A percentile compares a stretch with the other conserved stretches of the same genome.
phyloP scores from a whole-genome alignment of 2,888 invertebrate species.

The Eupithecia subumbrata region DNA sequence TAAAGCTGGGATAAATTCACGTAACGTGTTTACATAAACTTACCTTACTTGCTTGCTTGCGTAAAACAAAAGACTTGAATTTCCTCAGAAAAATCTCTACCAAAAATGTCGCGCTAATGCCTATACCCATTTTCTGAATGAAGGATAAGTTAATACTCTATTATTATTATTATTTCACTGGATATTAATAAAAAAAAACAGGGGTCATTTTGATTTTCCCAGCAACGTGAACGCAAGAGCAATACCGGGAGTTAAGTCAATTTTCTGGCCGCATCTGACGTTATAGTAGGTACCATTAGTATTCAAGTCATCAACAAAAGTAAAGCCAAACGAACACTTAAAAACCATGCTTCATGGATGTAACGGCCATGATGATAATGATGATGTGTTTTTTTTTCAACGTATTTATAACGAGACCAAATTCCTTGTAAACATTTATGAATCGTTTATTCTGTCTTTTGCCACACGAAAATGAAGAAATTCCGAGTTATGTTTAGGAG shows the following conservation, averaged over 20 bases:
- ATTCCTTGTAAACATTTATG: background rate
- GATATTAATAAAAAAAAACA: too few relatives aligned
- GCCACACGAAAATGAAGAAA: background rate
- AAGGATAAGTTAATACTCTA: background rate
- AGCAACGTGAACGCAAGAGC: too few relatives aligned
- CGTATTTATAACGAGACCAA: background rate
- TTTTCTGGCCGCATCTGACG: background rate
- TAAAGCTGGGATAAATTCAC: conserved; percentile 25
- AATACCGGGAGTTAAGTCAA: background rate
- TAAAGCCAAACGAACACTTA: too few relatives aligned
- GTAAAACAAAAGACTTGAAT: background rate
- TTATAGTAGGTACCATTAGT: too few relatives aligned
- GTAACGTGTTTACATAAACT: conserved; percentile 8
- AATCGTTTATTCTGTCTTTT: background rate
- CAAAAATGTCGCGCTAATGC: background rate
- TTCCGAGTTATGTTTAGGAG: background rate
- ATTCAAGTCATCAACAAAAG: too few relatives aligned
- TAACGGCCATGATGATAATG: background rate
- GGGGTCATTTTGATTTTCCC: too few relatives aligned
- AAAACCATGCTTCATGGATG: background rate
- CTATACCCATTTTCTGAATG: background rate
- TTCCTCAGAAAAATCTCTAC: conserved; percentile 2
- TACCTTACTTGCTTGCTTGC: background rate
- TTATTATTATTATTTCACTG: background rate
- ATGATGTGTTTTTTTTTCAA: background rate